phyloP scores from a whole-genome alignment of 2,888 invertebrate species.

The Mechanitis mazaeus region DNA sequence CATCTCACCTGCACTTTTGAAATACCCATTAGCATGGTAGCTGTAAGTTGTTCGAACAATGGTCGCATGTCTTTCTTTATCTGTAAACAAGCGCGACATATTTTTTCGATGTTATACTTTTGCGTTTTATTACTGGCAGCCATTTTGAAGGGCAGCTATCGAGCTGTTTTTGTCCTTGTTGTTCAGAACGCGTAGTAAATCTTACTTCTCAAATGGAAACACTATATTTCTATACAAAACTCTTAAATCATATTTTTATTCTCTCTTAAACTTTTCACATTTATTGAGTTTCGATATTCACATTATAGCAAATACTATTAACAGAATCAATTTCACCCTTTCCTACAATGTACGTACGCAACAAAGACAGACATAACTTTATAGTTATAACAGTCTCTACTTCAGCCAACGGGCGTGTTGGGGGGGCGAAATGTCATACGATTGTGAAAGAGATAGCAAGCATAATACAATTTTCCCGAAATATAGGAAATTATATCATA shows the following conservation, averaged over 20 bases:
- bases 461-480: slow-evolving; percentile 14
- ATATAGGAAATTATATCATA: background rate
- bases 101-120: slow-evolving; percentile 74
- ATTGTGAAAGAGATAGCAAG: slow-evolving; percentile 24
- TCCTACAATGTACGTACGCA: slow-evolving; percentile 25
- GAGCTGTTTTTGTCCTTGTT: slow-evolving; percentile 62
- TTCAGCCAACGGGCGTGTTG: slow-evolving; percentile 19
- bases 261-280: slow-evolving; percentile 4
- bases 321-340: slow-evolving; percentile 10
- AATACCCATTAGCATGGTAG: slow-evolving; percentile 80
- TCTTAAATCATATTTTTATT: slow-evolving; percentile 3
- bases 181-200: slow-evolving; percentile 25
- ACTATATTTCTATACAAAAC: background rate
- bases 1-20: slow-evolving; percentile 77
- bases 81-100: slow-evolving; percentile 79
- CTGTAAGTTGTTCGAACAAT: slow-evolving; percentile 79
- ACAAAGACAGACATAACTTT: slow-evolving; percentile 36
- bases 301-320: slow-evolving; percentile 5
- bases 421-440: slow-evolving; percentile 22
- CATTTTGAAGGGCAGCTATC: slow-evolving; percentile 63
- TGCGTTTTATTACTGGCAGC: slow-evolving; percentile 56
- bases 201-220: background rate
- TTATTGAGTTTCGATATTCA: slow-evolving; percentile 1
- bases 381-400: slow-evolving; percentile 24
- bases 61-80: slow-evolving; percentile 81